Base-by-base conservation (phyloP, 1,140 invertebrate species). In the Stegodyphus mimosarum region DNA sequence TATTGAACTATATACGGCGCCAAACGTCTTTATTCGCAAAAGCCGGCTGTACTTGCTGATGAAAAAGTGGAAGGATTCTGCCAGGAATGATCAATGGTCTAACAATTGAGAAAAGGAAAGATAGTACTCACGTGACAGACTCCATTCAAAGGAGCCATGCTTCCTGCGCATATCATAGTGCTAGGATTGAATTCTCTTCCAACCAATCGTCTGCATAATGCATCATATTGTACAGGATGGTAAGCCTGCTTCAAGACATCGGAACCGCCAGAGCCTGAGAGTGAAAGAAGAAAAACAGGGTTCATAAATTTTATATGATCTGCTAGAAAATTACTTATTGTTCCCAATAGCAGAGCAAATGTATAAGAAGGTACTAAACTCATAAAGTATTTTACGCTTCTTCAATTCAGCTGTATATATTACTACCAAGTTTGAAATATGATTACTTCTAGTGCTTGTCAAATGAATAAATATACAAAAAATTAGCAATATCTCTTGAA, bases 111-210 rank as follows among this genome's bases (percentile, higher is more conserved):
- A 5, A 5, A 9, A 76, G 17, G 11, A 7, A 6, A n/a, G 18
- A 50, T 60, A 11, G 55, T 78, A 86, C 74, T 72, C 73, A 86
- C 83, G 53, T 86, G 83, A 50, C 83, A 86, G n/a, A 72, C 74
- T 52, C 83, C 83, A 15, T 78, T 67, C 5, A 52, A 7, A 6
- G 60, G 72, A 9, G 55, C 75, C 55, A 72, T 63, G 15, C 74
- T 78, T 10, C 83, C 83, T 5, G 83, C 83, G 53, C 83, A 86
- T 13, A 86, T 86, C 83, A 86, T 78, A 10, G 67, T 86, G 0
- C 51, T 15, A 0, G 52, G n/a, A 66, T 72, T 72, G 18, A 72
- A 86, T 9, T 53, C 2, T 33, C 13, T 53, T 13, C 72, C 69
- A 10, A 69, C 55, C 2, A 72, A 55, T 53, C 74, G 63, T 17